Base-by-base conservation (phyloP, 2,888 invertebrate species). In the Anorthoa munda region DNA sequence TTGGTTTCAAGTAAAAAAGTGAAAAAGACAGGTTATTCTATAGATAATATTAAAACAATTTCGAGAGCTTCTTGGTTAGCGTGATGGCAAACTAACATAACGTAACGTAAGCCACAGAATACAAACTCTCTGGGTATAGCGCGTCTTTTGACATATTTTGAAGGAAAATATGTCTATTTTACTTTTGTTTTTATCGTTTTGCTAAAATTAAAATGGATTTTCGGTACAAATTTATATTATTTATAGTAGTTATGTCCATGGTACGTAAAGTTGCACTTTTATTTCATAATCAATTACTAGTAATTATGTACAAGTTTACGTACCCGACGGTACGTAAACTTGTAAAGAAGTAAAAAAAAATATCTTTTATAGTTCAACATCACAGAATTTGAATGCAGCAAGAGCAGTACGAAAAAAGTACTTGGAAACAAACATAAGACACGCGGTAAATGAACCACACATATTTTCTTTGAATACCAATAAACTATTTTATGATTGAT, bases 351-450 rank as follows among this genome's bases (percentile, higher is more conserved):
- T 50, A 4, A 15, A 23, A 1, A 1, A 53, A 21, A 45, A 56
- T 50, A 66, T 66, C 12, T 65, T 66, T 72, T 65, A 9, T 58
- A 85, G 85, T 69, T 85, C 26, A 75, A 83, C 65, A 66, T 86
- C 53, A 65, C 68, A 46, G 79, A 86, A 31, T 70, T 72, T n/a
- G 83, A 85, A 75, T 80, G 85, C 69, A 69, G 75, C 31, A 80
- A 63, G 53, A 72, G 67, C 58, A 69, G 58, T 64, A 77, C 46
- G 21, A 78, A 61, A 72, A 59, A 64, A 72, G 56, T 17, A 61
- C 61, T 45, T 13, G 11, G 26, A 31, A 46, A n/a, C n/a, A 72
- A 55, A 51, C 59, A 66, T 12, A 61, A 17, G 12, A 48, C 70
- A 48, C n/a, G 26, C 15, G 50, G 84, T 80, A 26, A 70, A 67